Percentiles rank a stretch among this genome's conserved stretches.
Evolutionary conservation across 2,888 invertebrate species (phyloP).

Genomic region (Tenodera sinensis): DNA sequence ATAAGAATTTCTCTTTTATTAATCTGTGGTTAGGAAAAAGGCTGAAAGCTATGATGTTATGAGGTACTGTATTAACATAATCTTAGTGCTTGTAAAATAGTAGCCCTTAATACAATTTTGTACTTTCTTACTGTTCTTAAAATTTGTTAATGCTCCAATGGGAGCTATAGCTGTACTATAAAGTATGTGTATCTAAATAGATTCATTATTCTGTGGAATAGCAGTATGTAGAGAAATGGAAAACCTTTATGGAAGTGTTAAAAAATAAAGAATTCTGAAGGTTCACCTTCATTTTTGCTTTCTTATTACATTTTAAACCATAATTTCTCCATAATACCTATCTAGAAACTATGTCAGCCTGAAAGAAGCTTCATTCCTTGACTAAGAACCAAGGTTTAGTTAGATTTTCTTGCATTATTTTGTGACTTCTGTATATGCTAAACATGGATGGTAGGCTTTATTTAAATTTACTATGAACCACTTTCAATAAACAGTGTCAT

Average conservation of each 20-base stretch:
- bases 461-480: no score
- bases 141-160: not conserved
- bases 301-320: not conserved
- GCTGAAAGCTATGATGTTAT: not conserved
- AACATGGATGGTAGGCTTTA: no score
- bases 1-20: not conserved
- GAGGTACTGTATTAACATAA: not conserved
- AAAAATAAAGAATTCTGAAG: not conserved
- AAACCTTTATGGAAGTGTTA: not conserved
- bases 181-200: not conserved
- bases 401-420: no score
- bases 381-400: no score
- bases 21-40: not conserved
- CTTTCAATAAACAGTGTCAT: no score
- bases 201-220: not conserved
- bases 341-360: not conserved
- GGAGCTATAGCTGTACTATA: not conserved
- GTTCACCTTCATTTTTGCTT: not conserved
- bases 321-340: not conserved
- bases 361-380: no score
- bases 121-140: not conserved
- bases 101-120: not conserved
- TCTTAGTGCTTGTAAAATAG: not conserved
- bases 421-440: no score
- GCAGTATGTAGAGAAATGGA: not conserved